A percentile compares a stretch with the other conserved stretches of the same genome.
Evolutionary conservation across 64 coral and sea anemone species (phyloP).

Genomic region (Actinia tenebrosa): DNA sequence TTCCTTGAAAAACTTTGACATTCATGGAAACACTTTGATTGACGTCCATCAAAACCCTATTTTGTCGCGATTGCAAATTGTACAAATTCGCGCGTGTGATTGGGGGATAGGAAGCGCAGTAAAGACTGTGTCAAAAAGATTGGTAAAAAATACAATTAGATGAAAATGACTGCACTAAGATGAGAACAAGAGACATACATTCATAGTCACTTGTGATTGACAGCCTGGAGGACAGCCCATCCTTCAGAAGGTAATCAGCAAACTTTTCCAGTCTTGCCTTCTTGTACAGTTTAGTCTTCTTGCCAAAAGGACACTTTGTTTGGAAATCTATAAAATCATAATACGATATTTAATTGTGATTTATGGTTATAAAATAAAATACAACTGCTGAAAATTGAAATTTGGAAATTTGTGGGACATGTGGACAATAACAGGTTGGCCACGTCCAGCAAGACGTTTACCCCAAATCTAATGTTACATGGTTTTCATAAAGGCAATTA

Average conservation of each 20-base stretch:
- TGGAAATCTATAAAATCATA: conserved; percentile 72
- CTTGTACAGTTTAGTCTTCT: conserved; percentile 95
- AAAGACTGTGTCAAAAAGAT: background rate
- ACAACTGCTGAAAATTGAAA: too few species aligned
- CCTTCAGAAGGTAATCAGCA: conserved; percentile 92
- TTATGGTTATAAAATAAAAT: background rate
- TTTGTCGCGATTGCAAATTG: too few species aligned
- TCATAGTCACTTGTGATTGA: conserved; percentile 86
- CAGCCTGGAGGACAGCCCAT: conserved; percentile 74
- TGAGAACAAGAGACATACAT: conserved; percentile 40
- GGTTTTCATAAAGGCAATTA: too few species aligned
- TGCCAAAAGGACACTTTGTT: conserved; percentile 83
- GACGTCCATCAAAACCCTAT: too few species aligned
- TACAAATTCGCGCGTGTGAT: too few species aligned
- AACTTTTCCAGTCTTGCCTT: conserved; percentile 96
- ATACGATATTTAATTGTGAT: background rate
- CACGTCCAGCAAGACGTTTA: too few species aligned
- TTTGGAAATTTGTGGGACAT: too few species aligned
- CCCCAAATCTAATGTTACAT: too few species aligned
- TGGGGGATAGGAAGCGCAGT: background rate
- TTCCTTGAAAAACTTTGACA: too few species aligned
- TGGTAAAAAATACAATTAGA: background rate
- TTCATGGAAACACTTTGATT: too few species aligned
- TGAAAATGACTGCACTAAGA: background rate
- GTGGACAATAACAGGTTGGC: too few species aligned